Base-by-base conservation (phyloP, 2,797 vertebrate species). In the Acomys russatus region DNA sequence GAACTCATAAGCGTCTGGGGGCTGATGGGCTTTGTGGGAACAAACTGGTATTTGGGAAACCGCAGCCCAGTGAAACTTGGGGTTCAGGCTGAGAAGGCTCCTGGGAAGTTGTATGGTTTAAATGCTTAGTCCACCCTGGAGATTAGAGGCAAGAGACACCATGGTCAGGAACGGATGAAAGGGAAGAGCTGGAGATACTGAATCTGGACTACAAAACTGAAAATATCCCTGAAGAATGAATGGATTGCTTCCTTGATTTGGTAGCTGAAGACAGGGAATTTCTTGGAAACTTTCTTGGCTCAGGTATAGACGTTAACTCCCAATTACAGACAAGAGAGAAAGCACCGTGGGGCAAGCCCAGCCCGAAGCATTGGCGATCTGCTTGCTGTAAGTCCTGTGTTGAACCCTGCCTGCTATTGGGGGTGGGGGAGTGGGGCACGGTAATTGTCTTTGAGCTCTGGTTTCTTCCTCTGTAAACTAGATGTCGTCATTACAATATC, bases 1-100 rank as follows among this genome's bases (percentile, higher is more conserved):
- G 95, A 95, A 79, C 44, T 88, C 56, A 44, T 68, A 86, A 85
- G 78, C 76, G 87, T 88, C 59, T 85, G 61, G 80, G 54, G 64
- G 92, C 9, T 76, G n/a, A 76, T 17, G 59, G 78, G 17, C 63
- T 93, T 86, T 51, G 49, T 54, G 35, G 70, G 68, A 83, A 87
- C 25, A 5, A 83, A 18, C 79, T 68, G 80, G 28, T 56, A 11
- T 56, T 56, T 15, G 17, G 76, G 18, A 90, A 4, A 25, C 59
- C 71, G 80, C 71, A 95, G 59, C 33, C 61, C 66, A 92, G 0
- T 30, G 70, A 93, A 89, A 11, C 14, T 56, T 56, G 56, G 56
- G n/a, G n/a, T n/a, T n/a, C n/a, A n/a, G n/a, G n/a, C n/a, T n/a
- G n/a, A n/a, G n/a, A n/a, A n/a, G n/a, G n/a, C n/a, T n/a, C n/a